These are phyloP conservation scores for Napeogenes inachia DNA, from an alignment of 2,888 invertebrate species.

Conservation along the genomic window DNA sequence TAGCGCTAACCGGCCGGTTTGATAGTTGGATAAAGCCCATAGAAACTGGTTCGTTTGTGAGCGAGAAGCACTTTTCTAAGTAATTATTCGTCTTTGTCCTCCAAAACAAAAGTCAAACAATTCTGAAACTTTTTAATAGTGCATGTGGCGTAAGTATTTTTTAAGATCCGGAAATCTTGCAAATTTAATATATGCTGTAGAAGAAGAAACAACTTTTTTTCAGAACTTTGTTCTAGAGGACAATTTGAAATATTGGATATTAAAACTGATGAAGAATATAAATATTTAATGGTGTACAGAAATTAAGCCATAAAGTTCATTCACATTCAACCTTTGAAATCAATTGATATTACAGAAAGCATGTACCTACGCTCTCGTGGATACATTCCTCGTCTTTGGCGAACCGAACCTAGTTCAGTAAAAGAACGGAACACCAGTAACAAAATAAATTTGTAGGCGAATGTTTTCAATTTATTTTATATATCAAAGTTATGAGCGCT, in stretches of 20 bases:
- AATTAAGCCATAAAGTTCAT: conserved; percentile 46
- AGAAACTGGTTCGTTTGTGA: conserved; percentile 17
- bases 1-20: conserved; percentile 21
- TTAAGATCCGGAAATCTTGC: no score
- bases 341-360: conserved; percentile 42
- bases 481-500: conserved; percentile 45
- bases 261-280: conserved; percentile 45
- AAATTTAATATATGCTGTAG: conserved; percentile 13
- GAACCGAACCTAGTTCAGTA: conserved; percentile 49
- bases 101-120: conserved; percentile 8
- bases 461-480: conserved; percentile 39
- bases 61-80: conserved; percentile 15
- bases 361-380: conserved; percentile 45
- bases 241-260: conserved; percentile 52
- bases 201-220: conserved; percentile 31
- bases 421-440: conserved; percentile 45
- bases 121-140: not conserved
- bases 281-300: conserved; percentile 51
- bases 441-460: conserved; percentile 47
- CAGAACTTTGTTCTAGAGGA: conserved; percentile 48
- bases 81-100: conserved; percentile 19
- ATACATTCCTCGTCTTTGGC: conserved; percentile 52
- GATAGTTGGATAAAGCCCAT: conserved; percentile 24
- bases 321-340: conserved; percentile 48
- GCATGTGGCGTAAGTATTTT: conserved; percentile 11